Evolutionary conservation across 1,140 invertebrate species (phyloP).

Genomic region (Phocides pigmalion): DNA sequence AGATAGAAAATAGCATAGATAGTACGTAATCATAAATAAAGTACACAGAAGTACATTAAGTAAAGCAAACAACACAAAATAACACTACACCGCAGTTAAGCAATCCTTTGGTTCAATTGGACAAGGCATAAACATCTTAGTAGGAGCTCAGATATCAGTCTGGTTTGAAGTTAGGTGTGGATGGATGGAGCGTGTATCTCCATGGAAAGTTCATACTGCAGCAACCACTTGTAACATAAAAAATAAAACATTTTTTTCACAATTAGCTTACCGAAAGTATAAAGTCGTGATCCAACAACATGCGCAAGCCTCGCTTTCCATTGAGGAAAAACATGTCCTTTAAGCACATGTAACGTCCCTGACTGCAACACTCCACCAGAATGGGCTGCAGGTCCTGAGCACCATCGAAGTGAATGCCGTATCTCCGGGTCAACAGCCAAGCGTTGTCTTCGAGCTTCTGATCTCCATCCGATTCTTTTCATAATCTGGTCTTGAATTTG

Average conservation of each 20-base stretch:
- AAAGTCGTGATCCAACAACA: constrained; percentile 85
- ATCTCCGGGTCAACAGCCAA: constrained; percentile 87
- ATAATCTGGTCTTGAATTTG: constrained; percentile 87
- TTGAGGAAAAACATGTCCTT: constrained; percentile 88
- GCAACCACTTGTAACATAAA: neutral
- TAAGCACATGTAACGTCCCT: constrained; percentile 86
- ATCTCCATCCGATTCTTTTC: constrained; percentile 84
- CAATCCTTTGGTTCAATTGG: too few relatives aligned
- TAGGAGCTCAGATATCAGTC: too few relatives aligned
- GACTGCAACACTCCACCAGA: constrained; percentile 82
- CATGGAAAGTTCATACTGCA: too few relatives aligned
- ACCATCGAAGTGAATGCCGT: constrained; percentile 85
- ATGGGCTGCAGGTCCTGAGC: constrained; percentile 84
- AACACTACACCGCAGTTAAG: too few relatives aligned
- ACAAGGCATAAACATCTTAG: too few relatives aligned
- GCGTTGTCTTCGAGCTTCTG: constrained; percentile 84
- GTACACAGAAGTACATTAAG: too few relatives aligned
- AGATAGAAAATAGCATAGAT: constrained; percentile 10
- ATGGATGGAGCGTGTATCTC: too few relatives aligned
- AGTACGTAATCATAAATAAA: neutral
- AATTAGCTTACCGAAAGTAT: constrained; percentile 79
- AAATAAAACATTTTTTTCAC: too few relatives aligned
- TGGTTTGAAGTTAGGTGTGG: too few relatives aligned
- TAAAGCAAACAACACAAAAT: too few relatives aligned
- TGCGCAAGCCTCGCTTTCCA: constrained; percentile 86